These are phyloP conservation scores for Lates calcarifer DNA, from an alignment of 2,113 vertebrate genomes.

Conservation along the genomic window DNA sequence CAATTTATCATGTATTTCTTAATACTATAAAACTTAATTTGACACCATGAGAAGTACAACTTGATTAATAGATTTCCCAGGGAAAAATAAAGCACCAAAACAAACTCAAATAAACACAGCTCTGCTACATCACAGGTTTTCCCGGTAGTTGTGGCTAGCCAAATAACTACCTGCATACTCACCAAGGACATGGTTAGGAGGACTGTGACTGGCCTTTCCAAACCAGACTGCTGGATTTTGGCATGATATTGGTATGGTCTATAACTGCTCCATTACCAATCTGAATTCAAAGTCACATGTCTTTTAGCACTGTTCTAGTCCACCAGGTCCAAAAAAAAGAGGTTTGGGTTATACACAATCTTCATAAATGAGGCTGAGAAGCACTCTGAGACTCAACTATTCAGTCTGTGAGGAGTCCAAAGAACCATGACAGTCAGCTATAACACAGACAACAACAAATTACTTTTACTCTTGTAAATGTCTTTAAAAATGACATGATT, in stretches of 20 bases:
- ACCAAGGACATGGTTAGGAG: neutral
- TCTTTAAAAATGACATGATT: no score
- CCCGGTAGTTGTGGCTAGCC: neutral
- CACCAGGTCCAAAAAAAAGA: no score
- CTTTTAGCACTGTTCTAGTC: no score
- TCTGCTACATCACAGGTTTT: neutral
- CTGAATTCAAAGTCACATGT: no score
- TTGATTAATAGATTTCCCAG: neutral
- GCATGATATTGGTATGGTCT: no score
- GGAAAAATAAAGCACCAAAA: neutral
- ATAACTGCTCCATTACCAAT: no score
- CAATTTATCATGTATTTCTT: conserved; percentile 9
- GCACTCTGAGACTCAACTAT: no score
- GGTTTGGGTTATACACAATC: no score
- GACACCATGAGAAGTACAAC: neutral
- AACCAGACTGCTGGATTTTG: no score
- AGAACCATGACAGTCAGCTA: neutral
- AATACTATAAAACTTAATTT: neutral
- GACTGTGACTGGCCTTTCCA: no score
- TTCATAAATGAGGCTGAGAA: no score
- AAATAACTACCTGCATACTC: neutral
- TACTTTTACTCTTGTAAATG: neutral
- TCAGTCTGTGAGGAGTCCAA: neutral
- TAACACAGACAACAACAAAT: neutral
- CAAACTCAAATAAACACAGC: neutral